These are phyloP conservation scores for Leptopterna dolabrata DNA, from an alignment of 2,888 invertebrate genomes.

Conservation along the genomic window DNA sequence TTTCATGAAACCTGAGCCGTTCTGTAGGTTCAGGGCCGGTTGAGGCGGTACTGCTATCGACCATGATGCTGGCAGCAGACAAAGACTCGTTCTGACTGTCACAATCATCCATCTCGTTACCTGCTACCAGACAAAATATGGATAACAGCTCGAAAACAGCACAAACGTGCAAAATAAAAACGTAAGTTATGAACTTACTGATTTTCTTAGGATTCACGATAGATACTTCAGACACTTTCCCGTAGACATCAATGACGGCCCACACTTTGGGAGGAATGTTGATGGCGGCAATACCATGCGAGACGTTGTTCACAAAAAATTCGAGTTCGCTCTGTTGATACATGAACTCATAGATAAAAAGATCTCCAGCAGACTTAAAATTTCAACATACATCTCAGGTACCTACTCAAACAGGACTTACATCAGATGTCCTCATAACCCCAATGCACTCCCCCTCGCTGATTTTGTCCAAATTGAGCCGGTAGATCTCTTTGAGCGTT, in stretches of 20 bases:
- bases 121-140: background rate
- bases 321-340: constrained; percentile 79
- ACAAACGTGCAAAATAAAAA: too few relatives aligned
- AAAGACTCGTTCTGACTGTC: constrained; percentile 53
- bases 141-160: too few relatives aligned
- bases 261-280: constrained; percentile 80
- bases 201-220: constrained; percentile 35
- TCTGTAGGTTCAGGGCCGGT: constrained; percentile 65
- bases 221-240: constrained; percentile 68
- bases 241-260: constrained; percentile 85
- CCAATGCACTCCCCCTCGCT: constrained; percentile 87
- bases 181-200: background rate
- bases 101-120: constrained; percentile 41
- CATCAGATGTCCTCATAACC: constrained; percentile 83
- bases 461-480: constrained; percentile 84
- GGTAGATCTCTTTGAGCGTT: constrained; percentile 84
- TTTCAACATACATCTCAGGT: background rate
- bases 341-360: background rate
- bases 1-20: constrained; percentile 60
- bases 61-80: constrained; percentile 67
- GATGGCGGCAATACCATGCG: constrained; percentile 87
- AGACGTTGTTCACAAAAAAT: constrained; percentile 89
- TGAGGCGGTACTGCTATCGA: constrained; percentile 64
- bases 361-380: background rate
- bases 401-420: constrained; percentile 66